Percentiles rank a stretch among this genome's conserved stretches.
Conservation (phyloP, 1,140 invertebrate genomes). For the Oncopodura yosiiana region DNA sequence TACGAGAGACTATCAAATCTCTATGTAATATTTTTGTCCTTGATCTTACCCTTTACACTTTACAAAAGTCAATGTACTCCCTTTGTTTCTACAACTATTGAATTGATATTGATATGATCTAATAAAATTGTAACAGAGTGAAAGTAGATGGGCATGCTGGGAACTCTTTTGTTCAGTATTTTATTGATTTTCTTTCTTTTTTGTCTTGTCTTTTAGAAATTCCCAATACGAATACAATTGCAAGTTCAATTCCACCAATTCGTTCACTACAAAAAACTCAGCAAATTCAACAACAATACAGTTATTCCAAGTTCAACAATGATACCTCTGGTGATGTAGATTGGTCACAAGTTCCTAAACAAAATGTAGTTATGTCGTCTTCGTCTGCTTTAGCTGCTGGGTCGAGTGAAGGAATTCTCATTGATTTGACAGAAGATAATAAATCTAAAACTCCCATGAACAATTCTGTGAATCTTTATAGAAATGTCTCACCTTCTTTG, state of each 20-base stretch:
- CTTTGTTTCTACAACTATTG: too few species aligned
- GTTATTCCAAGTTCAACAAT: conserved; percentile 43
- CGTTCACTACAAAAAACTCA: conserved; percentile 34
- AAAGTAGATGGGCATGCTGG: conserved; percentile 64
- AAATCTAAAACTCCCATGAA: neutral
- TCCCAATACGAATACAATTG: conserved; percentile 12
- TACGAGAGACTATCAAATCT: too few species aligned
- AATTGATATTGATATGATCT: conserved; percentile 38
- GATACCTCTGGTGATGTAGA: conserved; percentile 37
- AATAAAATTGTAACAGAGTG: conserved; percentile 51
- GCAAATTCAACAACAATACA: conserved; percentile 39
- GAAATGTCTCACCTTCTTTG: conserved; percentile 2
- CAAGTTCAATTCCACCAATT: conserved; percentile 22
- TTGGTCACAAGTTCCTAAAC: conserved; percentile 18
- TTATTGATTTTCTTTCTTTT: neutral
- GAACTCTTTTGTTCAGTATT: conserved; percentile 44
- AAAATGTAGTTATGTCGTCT: too few species aligned
- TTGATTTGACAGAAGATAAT: conserved; percentile 17
- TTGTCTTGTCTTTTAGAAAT: conserved; percentile 12
- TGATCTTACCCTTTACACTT: too few species aligned
- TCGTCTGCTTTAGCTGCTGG: too few species aligned
- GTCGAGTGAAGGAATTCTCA: conserved; percentile 24
- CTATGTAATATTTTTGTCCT: too few species aligned
- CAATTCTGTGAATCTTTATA: conserved; percentile 5
- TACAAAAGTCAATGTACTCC: too few species aligned